Conservation (phyloP, 2,113 vertebrate species). For the Diadophis punctatus region DNA sequence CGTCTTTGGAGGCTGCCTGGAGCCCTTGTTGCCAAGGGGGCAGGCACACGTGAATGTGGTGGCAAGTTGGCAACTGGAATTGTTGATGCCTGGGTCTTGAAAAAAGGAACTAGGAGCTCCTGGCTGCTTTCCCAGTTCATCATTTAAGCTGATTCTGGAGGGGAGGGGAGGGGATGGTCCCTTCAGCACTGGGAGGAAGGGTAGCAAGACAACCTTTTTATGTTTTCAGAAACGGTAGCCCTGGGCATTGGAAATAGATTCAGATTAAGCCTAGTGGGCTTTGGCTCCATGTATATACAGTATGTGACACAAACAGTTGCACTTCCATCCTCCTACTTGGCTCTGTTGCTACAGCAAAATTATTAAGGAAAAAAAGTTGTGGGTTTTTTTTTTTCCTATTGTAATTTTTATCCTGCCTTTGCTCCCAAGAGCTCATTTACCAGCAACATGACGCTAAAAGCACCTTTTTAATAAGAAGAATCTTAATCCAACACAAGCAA, state of each 20-base stretch:
- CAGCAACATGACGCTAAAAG: slow-evolving; percentile 36
- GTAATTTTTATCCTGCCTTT: not conserved
- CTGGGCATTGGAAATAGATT: not conserved
- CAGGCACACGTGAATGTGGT: not conserved
- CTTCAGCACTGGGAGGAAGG: not conserved
- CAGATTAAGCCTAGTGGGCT: not conserved
- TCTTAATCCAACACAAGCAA: not conserved
- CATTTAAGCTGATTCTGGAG: not conserved
- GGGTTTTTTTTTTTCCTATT: not conserved
- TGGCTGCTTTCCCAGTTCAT: not conserved
- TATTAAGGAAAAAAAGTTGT: not conserved
- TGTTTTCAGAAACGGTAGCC: not conserved
- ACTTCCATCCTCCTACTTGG: not conserved
- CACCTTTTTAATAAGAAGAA: not conserved
- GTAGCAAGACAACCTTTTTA: not conserved
- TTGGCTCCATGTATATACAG: not conserved
- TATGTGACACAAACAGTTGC: not conserved
- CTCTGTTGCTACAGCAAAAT: not conserved
- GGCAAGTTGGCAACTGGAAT: not conserved
- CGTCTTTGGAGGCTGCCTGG: not conserved
- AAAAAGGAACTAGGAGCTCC: not conserved
- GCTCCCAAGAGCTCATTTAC: not conserved
- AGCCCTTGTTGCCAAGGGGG: not conserved
- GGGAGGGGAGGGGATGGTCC: not conserved
- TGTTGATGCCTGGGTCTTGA: not conserved